Evolutionary conservation across 1,140 invertebrate species (phyloP).

Genomic region (Pentalonia nigronervosa): DNA sequence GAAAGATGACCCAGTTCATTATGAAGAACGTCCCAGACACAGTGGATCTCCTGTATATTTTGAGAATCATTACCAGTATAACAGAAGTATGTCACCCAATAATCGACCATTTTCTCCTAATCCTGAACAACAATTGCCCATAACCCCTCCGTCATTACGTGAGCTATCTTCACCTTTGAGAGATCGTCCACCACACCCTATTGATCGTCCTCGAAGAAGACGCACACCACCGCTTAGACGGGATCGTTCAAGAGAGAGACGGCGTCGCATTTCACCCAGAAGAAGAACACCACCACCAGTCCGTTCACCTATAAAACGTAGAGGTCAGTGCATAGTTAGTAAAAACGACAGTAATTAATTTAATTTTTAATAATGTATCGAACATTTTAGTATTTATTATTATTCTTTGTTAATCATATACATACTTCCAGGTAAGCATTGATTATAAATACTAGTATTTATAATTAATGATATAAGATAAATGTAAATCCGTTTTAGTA

Average conservation of each 20-base stretch:
- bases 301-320: conserved; percentile 25
- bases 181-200: conserved; percentile 24
- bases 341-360: background rate
- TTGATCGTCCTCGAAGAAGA: conserved; percentile 30
- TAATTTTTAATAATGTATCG: background rate
- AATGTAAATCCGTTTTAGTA: background rate
- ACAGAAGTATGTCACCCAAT: background rate
- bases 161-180: conserved; percentile 1
- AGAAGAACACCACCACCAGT: conserved; percentile 36
- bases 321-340: background rate
- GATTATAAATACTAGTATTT: background rate
- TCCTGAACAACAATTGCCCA: conserved; percentile 15
- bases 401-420: background rate
- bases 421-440: background rate
- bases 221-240: conserved; percentile 5
- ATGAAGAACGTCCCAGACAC: conserved; percentile 20
- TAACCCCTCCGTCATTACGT: background rate
- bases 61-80: conserved; percentile 8
- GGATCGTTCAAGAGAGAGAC: conserved; percentile 42
- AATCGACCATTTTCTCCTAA: conserved; percentile 29
- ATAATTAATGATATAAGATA: background rate
- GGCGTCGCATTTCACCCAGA: conserved; percentile 23
- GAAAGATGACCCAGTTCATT: background rate
- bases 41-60: conserved; percentile 35
- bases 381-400: background rate